Evolutionary conservation across 2,888 invertebrate genomes (phyloP).

Genomic region (Melanotus villosus): DNA sequence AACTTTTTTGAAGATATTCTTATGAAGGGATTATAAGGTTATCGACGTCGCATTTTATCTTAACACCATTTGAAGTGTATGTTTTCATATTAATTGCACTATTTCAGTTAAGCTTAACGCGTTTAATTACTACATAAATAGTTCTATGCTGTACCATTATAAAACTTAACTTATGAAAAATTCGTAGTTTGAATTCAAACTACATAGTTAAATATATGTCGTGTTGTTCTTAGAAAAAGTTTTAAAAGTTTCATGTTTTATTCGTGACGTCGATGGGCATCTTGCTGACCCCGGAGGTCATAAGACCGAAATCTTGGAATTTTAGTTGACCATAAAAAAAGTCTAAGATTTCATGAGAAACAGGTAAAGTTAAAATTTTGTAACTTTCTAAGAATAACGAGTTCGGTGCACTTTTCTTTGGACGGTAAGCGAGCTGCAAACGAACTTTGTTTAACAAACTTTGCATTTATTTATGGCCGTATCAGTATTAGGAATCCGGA

Average conservation of each 20-base stretch:
- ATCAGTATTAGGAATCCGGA: slow-evolving; percentile 48
- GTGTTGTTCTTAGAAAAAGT: slow-evolving; percentile 4
- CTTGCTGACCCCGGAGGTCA: slow-evolving; percentile 33
- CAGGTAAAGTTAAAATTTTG: slow-evolving; percentile 22
- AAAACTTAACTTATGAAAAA: neutral
- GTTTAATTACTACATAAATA: neutral
- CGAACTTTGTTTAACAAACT: slow-evolving; percentile 12
- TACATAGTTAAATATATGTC: too few relatives aligned
- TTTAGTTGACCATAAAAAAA: slow-evolving; percentile 26
- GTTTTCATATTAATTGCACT: slow-evolving; percentile 18
- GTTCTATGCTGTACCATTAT: neutral
- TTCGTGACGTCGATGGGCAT: slow-evolving; percentile 39
- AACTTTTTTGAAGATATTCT: neutral
- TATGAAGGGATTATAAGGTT: neutral
- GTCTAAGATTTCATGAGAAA: slow-evolving; percentile 25
- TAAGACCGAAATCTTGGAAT: slow-evolving; percentile 28
- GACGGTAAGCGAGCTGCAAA: neutral
- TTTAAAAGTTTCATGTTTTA: slow-evolving; percentile 4
- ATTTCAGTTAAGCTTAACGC: slow-evolving; percentile 4
- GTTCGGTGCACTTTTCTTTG: slow-evolving; percentile 1
- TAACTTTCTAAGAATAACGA: neutral
- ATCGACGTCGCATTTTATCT: slow-evolving; percentile 13
- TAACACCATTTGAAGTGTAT: slow-evolving; percentile 22
- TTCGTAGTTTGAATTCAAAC: neutral
- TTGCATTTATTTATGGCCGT: slow-evolving; percentile 37